Percentiles rank a stretch among this genome's conserved stretches.
Evolutionary conservation across 1,140 invertebrate genomes (phyloP).

Genomic region (Oscheius sp.): DNA sequence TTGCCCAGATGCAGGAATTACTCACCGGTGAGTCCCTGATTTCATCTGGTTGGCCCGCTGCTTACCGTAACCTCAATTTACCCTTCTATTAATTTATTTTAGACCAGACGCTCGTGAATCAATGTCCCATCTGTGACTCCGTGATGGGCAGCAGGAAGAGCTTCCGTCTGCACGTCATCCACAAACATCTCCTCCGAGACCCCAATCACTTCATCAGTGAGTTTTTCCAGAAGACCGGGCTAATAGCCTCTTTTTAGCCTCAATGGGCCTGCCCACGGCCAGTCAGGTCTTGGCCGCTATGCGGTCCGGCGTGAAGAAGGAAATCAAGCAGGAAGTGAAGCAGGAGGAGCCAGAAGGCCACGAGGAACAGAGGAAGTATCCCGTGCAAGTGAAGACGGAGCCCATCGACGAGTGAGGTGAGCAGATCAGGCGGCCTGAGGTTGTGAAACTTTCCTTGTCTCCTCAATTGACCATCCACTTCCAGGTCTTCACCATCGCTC

Average conservation of each 20-base stretch:
- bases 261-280: background rate
- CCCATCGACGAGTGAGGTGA: background rate
- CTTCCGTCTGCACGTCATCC: conserved; percentile 4
- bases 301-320: background rate
- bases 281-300: background rate
- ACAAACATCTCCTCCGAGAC: background rate
- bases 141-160: conserved; percentile 3
- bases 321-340: background rate
- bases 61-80: too few relatives aligned
- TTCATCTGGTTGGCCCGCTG: too few relatives aligned
- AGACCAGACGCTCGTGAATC: background rate
- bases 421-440: too few relatives aligned
- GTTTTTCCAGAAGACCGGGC: background rate
- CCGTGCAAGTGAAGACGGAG: background rate
- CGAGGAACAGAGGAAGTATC: background rate
- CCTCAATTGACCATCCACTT: too few relatives aligned
- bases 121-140: background rate
- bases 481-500: too few relatives aligned
- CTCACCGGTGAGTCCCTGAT: too few relatives aligned
- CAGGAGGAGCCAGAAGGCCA: background rate
- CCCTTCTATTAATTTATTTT: too few relatives aligned
- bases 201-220: background rate
- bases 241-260: background rate
- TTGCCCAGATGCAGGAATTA: background rate
- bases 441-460: too few relatives aligned